Base-by-base conservation (phyloP, 2,888 invertebrate genomes). In the Coronaproctus castanopsis region DNA sequence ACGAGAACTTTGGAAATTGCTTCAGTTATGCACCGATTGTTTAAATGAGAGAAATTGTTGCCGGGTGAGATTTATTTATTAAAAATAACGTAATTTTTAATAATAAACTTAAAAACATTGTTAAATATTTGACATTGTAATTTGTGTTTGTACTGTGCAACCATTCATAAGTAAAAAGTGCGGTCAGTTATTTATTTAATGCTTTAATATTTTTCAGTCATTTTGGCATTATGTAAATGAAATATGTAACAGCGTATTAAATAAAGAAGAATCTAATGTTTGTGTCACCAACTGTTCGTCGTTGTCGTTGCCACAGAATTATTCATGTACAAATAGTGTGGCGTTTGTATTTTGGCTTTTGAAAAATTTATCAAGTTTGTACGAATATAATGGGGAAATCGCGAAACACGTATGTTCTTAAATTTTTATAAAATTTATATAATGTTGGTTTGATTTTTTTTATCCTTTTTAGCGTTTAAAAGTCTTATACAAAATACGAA, bases 1-100 rank as follows among this genome's bases (percentile, higher is more conserved):
- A 2, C 75, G 77, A 68, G 79, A 80, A 68, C 65, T 76, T 50
- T 81, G 80, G 80, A 66, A 77, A 0, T 70, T 79, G 65, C 62
- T 79, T 14, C 73, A 75, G 64, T 67, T 75, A 23, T 68, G 75
- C 1, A 65, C 73, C 2, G 74, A 75, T 61, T 70, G 71, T 56
- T 67, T 70, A 48, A 65, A 66, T 20, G 65, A 65, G 24, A 65
- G 65, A 59, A 66, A 18, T 8, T 14, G 14, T 36, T 36, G 36
- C 14, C 36, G 14, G 14, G 36, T 36, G 14, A 36, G 36, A 36
- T 8, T 36, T 36, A 36, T 8, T 36, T n/a, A n/a, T n/a, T n/a
- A n/a, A n/a, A n/a, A n/a, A n/a, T n/a, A n/a, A n/a, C n/a, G n/a
- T n/a, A n/a, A n/a, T n/a, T n/a, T n/a, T n/a, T n/a, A n/a, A n/a